Evolutionary conservation across 2,888 invertebrate genomes (phyloP).

Genomic region (Gibbula magus): DNA sequence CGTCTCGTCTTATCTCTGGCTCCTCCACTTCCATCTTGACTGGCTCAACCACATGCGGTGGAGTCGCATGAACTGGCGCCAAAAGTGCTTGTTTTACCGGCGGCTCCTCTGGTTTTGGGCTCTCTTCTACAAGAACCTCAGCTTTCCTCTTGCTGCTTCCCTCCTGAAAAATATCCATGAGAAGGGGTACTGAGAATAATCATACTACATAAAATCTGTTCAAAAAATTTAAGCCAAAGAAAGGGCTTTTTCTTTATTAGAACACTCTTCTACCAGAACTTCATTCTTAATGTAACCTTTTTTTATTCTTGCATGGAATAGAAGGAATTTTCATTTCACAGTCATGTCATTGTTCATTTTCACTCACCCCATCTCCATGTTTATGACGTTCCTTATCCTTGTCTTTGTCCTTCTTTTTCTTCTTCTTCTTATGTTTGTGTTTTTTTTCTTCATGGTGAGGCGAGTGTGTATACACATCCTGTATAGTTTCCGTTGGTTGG

Average conservation of each 20-base stretch:
- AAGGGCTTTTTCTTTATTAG: no score
- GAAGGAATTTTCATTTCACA: no score
- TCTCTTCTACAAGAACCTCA: constrained; percentile 26
- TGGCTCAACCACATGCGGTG: constrained; percentile 31
- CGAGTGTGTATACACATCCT: constrained; percentile 38
- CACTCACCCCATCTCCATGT: constrained; percentile 40
- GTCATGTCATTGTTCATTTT: no score
- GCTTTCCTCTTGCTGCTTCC: constrained; percentile 34
- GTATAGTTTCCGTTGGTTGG: constrained; percentile 31
- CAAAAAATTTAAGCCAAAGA: no score
- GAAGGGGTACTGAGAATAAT: no score
- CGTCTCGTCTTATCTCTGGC: constrained; percentile 38
- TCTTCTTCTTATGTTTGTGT: constrained; percentile 69
- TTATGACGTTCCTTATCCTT: constrained; percentile 54
- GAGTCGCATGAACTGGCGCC: neutral
- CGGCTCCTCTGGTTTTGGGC: constrained; percentile 23
- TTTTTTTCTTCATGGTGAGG: constrained; percentile 46
- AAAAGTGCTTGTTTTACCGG: constrained; percentile 23
- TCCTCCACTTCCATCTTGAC: constrained; percentile 47
- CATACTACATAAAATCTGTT: no score
- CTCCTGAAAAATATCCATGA: neutral
- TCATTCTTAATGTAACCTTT: no score
- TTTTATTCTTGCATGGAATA: no score
- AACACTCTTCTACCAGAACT: neutral
- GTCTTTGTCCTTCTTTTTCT: constrained; percentile 60